Conservation (phyloP, 2,888 invertebrate genomes). For the Pterostichus madidus region DNA sequence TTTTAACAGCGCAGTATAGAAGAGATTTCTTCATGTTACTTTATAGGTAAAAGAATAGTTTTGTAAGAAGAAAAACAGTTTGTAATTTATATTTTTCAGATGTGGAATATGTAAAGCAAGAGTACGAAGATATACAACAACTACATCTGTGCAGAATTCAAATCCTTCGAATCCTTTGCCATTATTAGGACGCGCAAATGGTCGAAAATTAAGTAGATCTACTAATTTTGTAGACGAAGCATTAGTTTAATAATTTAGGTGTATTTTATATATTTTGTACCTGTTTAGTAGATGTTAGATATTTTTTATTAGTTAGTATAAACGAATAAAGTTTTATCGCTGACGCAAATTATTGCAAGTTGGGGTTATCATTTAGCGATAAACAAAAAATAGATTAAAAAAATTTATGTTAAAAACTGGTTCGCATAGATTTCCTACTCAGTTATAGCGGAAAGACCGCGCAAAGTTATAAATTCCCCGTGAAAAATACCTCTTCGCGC, state of each 20-base stretch:
- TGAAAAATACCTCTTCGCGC: no score
- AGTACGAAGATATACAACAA: constrained; percentile 78
- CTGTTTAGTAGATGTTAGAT: constrained; percentile 10
- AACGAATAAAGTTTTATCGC: neutral
- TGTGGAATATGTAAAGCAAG: constrained; percentile 79
- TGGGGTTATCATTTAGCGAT: constrained; percentile 28
- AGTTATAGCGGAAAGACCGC: neutral
- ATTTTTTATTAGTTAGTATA: constrained; percentile 12
- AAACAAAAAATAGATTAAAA: constrained; percentile 10
- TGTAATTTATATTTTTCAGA: constrained; percentile 73
- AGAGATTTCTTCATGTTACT: constrained; percentile 85
- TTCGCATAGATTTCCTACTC: neutral
- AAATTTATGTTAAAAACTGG: neutral
- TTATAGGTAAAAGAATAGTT: constrained; percentile 79
- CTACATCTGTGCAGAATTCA: constrained; percentile 73
- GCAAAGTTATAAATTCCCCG: neutral
- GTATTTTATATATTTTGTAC: constrained; percentile 59
- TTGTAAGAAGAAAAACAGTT: neutral
- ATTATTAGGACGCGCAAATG: constrained; percentile 70
- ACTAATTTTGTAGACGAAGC: constrained; percentile 69
- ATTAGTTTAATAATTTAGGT: constrained; percentile 68
- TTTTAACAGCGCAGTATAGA: constrained; percentile 92
- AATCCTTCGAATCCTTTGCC: constrained; percentile 73
- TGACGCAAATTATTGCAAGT: neutral
- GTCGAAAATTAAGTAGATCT: constrained; percentile 69